Evolutionary conservation across 2,888 invertebrate species (phyloP), one percentile per base, ranked within the genome.

Genomic region (Amiota communis): DNA sequence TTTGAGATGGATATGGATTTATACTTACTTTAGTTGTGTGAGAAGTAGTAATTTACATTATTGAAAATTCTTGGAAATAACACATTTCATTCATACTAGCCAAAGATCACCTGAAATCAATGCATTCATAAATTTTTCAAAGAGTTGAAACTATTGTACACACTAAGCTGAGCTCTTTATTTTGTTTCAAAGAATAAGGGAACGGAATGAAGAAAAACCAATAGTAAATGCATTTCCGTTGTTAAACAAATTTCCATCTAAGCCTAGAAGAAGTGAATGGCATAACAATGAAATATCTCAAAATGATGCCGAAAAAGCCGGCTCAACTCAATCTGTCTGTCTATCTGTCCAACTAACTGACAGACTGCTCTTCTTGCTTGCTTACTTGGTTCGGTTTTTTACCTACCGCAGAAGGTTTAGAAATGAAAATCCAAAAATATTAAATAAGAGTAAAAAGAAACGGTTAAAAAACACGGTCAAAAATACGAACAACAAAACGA

Each of bases 31-130:
- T 86, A 87, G 87, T 85, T 84, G 87, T 87, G 87, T 87, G 87
- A 86, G 84, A 87, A 87, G 86, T 83, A 86, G 36, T 36, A 36
- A 36, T 36, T 36, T 36, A 36, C 36, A 36, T 81, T 79, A 78
- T 81, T 79, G 77, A 81, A 80, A 85, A 86, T 85, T 87, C 85
- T 79, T 74, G 86, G 85, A 85, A 85, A 84, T 87, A 86, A 83
- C 85, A 85, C 79, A 82, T 81, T 72, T 63, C 59, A 53, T 15
- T 51, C 63, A 56, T 23, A 23, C 1, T 6, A 36, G 36, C 36
- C 6, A 36, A 36, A 36, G 8, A 36, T 36, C 36, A 36, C 36
- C 36, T 36, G 4, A 36, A 36, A 36, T 47, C n/a, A 53, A 46
- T 11, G 46, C 23, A 61, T 46, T 53, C 67, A 67, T 67, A 51